Evolutionary conservation across 2,888 invertebrate genomes (phyloP), one percentile per base, ranked within the genome.

Genomic region (Operophtera brumata): DNA sequence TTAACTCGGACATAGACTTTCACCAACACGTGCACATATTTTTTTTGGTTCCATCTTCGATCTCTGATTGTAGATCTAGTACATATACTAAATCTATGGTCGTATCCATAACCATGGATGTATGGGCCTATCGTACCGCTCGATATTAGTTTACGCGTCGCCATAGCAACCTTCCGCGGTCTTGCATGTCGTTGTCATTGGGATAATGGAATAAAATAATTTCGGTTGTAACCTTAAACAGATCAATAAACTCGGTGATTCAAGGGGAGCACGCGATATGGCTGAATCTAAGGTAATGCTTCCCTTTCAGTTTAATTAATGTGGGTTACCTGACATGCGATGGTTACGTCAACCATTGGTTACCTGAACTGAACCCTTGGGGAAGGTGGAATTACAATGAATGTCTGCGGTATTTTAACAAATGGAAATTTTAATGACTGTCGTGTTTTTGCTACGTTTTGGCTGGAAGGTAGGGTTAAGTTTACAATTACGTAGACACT

Each of bases 161-260:
- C 82, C 78, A 77, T 82, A 69, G 73, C 67, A 77, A 84, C 82
- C 52, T 58, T 64, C 58, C 64, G 58, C 59, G 65, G 77, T 66
- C 73, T 81, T 70, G 84, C 86, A 82, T 86, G 83, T 50, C 50
- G 41, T 80, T 78, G 71, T 73, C 72, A 71, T 75, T 65, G 62
- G 71, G 72, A 80, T 85, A 82, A 86, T 82, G 74, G 78, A 81
- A 78, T 82, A 82, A 82, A 86, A 85, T 85, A 82, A 83, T 84
- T 86, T 84, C 63, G 75, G 74, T 70, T 75, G 77, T 80, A 76
- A 76, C 80, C 78, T 77, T 41, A 50, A 46, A 36, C 45, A 35
- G 83, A 87, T 87, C 89, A 85, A 87, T 89, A 87, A 76, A 77
- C 71, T 54, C 67, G 67, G 78, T 85, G 82, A 86, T 86, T 83